These are phyloP conservation scores for Eupristina koningsbergeri DNA, from an alignment of 1,140 invertebrate species.

Conservation along the genomic window DNA sequence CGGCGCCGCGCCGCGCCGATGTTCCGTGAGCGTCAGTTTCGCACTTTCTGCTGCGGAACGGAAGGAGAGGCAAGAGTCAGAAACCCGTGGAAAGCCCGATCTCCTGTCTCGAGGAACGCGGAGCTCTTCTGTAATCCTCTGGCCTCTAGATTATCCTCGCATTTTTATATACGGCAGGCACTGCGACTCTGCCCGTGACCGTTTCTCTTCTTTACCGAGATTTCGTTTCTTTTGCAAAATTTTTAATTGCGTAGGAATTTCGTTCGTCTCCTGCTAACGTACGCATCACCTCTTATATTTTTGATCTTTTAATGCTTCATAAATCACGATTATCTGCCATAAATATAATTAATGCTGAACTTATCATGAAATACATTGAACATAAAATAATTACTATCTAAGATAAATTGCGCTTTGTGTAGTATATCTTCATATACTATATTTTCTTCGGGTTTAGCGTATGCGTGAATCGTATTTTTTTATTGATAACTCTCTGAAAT, in stretches of 20 bases:
- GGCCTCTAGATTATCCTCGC: conserved; percentile 35
- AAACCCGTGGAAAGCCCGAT: conserved; percentile 30
- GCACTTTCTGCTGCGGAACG: background rate
- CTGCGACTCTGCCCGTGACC: background rate
- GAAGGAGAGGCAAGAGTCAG: background rate
- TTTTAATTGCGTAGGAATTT: conserved; percentile 10
- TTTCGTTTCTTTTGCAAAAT: conserved; percentile 2
- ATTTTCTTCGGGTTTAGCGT: conserved; percentile 2
- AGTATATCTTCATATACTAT: conserved; percentile 11
- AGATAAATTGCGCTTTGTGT: conserved; percentile 5
- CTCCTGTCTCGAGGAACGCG: conserved; percentile 1
- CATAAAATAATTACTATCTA: conserved; percentile 33
- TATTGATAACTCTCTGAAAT: background rate
- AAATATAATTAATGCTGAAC: conserved; percentile 47
- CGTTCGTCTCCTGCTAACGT: background rate
- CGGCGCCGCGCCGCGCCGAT: background rate
- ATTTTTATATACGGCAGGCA: background rate
- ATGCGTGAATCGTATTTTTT: background rate
- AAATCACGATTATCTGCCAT: conserved; percentile 49
- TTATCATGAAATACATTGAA: conserved; percentile 1
- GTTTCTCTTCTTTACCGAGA: conserved; percentile 15
- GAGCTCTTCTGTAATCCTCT: conserved; percentile 38
- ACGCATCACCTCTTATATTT: conserved; percentile 9
- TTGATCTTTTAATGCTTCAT: conserved; percentile 45
- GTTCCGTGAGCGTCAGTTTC: background rate